Base-by-base conservation (phyloP, 2,797 vertebrate genomes). In the Myotis daubentonii region DNA sequence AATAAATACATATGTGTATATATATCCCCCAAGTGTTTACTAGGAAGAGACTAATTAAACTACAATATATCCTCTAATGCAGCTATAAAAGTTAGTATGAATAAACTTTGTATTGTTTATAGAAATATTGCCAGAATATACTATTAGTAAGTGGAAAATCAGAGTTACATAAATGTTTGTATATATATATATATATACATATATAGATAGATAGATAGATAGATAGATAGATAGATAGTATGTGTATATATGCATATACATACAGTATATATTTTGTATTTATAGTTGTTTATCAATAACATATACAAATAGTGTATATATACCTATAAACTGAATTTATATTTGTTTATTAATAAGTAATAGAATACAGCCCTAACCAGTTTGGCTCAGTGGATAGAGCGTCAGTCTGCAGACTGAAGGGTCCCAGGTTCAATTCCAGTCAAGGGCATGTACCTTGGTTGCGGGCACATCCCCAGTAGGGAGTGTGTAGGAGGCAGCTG, bases 291-390 rank as follows among this genome's bases (percentile, higher is more conserved):
- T 76, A 66, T 28, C 10, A 76, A 28, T 38, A 33, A 36, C 6
- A 80, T 23, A 71, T 33, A 60, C 12, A 87, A 53, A 38, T 68
- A 65, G 1, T 19, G 36, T 80, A 7, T 94, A 22, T 90, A 10
- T 33, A 9, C 8, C 68, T 33, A 57, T 11, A 78, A 8, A 49
- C 8, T 53, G 4, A 30, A 22, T 76, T 85, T 91, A n/a, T 85
- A 55, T 44, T 62, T 80, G 30, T 44, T 85, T 85, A 72, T 57
- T 71, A 95, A 62, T 80, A 81, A 88, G 60, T 28, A 70, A 80
- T 47, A n/a, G 23, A 74, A 68, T 16, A 60, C 20, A 65, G 10
- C 44, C 44, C 44, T 44, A 44, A 44, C 44, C 10, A 11, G 44
- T 44, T 44, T 44, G 44, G 44, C 44, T 11, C 10, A 44, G 44